Conservation (phyloP, 2,888 invertebrate genomes). For the Thalpophila matura region DNA sequence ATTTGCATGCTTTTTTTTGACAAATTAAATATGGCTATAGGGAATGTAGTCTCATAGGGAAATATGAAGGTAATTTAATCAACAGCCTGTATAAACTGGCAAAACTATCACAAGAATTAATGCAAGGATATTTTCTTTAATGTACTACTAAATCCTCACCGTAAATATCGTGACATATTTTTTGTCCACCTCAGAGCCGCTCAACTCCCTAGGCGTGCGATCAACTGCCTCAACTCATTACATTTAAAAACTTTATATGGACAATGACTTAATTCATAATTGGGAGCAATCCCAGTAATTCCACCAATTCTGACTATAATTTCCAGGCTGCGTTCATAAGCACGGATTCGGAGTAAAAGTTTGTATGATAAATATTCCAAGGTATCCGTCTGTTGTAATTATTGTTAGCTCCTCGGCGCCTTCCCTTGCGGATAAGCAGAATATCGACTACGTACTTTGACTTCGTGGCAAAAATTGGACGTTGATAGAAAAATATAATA, state of each 20-base stretch:
- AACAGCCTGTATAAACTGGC: too few species aligned
- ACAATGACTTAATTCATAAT: slow-evolving; percentile 63
- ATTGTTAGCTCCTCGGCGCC: slow-evolving; percentile 18
- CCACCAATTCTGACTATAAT: slow-evolving; percentile 59
- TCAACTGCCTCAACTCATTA: slow-evolving; percentile 36
- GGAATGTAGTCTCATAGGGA: too few species aligned
- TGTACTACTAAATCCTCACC: too few species aligned
- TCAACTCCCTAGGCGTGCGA: slow-evolving; percentile 29
- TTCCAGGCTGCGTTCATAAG: slow-evolving; percentile 53
- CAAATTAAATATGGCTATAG: too few species aligned
- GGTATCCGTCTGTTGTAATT: slow-evolving; percentile 37
- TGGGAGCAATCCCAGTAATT: slow-evolving; percentile 54
- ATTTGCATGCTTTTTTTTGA: too few species aligned
- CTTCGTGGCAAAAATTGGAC: not conserved
- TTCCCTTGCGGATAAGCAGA: slow-evolving; percentile 5
- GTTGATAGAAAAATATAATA: not conserved
- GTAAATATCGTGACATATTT: not conserved
- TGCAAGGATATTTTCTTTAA: too few species aligned
- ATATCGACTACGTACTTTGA: not conserved
- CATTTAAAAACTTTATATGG: slow-evolving; percentile 45
- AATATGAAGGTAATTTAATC: too few species aligned
- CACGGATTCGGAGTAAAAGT: slow-evolving; percentile 57
- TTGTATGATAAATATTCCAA: slow-evolving; percentile 62
- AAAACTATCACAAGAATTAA: too few species aligned
- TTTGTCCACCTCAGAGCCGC: slow-evolving; percentile 10